phyloP scores from a whole-genome alignment of 2,113 vertebrate genomes.

The Calypte anna region DNA sequence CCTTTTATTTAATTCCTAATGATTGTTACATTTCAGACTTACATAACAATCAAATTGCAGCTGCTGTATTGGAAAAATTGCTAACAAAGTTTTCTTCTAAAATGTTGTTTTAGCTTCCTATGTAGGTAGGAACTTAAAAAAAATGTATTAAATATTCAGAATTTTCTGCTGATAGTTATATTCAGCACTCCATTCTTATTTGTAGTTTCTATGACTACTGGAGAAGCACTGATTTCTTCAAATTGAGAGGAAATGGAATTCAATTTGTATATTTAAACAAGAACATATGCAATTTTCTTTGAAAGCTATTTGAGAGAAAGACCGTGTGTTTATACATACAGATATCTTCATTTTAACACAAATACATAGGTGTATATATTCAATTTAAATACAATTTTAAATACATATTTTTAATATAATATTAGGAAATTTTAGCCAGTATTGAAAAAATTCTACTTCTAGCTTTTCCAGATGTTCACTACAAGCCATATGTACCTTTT shows the following conservation, averaged over 20 bases:
- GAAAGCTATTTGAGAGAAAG: background rate
- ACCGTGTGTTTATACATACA: background rate
- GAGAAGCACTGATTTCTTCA: background rate
- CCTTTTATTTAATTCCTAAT: background rate
- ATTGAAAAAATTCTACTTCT: background rate
- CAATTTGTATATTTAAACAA: constrained; percentile 13
- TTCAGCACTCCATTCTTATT: background rate
- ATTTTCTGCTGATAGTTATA: background rate
- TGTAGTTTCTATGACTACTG: constrained; percentile 40
- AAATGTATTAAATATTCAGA: background rate
- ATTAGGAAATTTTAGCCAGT: background rate
- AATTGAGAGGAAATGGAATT: background rate
- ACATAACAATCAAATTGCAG: background rate
- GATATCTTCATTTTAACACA: background rate
- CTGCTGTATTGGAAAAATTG: background rate
- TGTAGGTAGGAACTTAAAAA: background rate
- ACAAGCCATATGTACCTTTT: background rate
- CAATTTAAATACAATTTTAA: background rate
- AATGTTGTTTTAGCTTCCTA: background rate
- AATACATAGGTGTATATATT: background rate
- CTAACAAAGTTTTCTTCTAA: background rate
- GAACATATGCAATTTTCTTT: background rate
- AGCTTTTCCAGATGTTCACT: background rate
- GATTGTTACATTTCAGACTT: background rate
- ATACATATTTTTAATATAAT: background rate